Base-by-base conservation (phyloP, 2,888 invertebrate genomes). In the Hemicrepidius hirtus region DNA sequence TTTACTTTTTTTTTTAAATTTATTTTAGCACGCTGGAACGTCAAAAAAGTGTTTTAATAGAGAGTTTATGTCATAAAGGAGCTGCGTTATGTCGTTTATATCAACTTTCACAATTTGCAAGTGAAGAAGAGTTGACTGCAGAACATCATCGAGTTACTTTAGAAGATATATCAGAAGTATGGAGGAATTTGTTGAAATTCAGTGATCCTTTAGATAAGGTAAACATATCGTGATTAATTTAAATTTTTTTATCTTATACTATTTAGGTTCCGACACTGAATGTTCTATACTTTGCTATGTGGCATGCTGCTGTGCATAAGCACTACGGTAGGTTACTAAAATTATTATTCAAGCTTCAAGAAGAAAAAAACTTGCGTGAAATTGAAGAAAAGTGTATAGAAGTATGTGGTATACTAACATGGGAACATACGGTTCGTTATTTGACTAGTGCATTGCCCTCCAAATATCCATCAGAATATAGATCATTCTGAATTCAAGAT, bases 271-370 rank as follows among this genome's bases (percentile, higher is more conserved):
- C 77, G 21, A 79, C 83, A 10, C 76, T 80, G 24, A 82, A 83
- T 50, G 92, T 92, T 55, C 88, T 94, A 53, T 91, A 92, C 81
- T 94, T 97, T 83, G 92, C 92, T 12, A 87, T 95, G 44, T 95
- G 95, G 92, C 95, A 98, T 84, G 94, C 95, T 50, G 91, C 93
- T 81, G 90, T 92, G 0, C 89, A 94, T 81, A 88, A 90, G 74
- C 95, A 97, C 66, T 94, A 93, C 87, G 98, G 96, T 0, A 91
- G 95, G 74, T 93, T 94, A 76, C 85, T 94, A 76, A 96, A 95
- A 85, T 89, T 94, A 75, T 87, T 97, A 20, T 84, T 87, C 74
- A 94, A 94, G 86, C 88, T 94, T 75, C 90, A 91, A 74, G 98
- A 98, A 79, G 97, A 98, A 41, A 93, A 95, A 78, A 91, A 93